Conservation (phyloP, 2,888 invertebrate genomes). For the Diachrysia chrysitis region DNA sequence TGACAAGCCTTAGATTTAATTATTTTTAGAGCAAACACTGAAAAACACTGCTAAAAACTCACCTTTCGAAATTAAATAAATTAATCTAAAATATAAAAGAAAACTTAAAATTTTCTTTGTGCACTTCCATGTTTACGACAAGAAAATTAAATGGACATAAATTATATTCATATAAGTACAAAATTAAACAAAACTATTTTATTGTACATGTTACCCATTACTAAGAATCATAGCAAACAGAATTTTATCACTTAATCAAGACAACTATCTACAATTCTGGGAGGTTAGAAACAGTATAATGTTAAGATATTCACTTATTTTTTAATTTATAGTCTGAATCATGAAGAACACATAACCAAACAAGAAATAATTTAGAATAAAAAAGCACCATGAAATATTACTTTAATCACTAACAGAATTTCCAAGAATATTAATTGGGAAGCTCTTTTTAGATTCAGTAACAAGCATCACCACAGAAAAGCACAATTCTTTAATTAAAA, state of each 20-base stretch:
- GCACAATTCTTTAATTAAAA: slow-evolving; percentile 33
- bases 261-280: neutral
- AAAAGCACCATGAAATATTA: slow-evolving; percentile 25
- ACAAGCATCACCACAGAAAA: slow-evolving; percentile 9
- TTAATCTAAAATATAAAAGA: neutral
- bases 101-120: neutral
- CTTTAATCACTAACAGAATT: neutral
- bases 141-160: neutral
- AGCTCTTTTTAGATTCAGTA: slow-evolving; percentile 13
- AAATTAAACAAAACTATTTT: neutral
- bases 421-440: slow-evolving; percentile 41
- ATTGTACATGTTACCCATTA: neutral
- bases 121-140: neutral
- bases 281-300: neutral
- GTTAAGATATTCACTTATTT: neutral
- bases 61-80: neutral
- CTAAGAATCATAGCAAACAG: neutral
- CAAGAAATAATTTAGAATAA: neutral
- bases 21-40: neutral
- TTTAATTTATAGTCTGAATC: slow-evolving; percentile 5
- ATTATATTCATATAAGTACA: neutral
- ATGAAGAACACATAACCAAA: slow-evolving; percentile 16
- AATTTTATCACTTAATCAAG: neutral
- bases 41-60: neutral
- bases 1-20: neutral